Evolutionary conservation across 2,888 invertebrate species (phyloP).

Genomic region (Plagiodera versicolora): DNA sequence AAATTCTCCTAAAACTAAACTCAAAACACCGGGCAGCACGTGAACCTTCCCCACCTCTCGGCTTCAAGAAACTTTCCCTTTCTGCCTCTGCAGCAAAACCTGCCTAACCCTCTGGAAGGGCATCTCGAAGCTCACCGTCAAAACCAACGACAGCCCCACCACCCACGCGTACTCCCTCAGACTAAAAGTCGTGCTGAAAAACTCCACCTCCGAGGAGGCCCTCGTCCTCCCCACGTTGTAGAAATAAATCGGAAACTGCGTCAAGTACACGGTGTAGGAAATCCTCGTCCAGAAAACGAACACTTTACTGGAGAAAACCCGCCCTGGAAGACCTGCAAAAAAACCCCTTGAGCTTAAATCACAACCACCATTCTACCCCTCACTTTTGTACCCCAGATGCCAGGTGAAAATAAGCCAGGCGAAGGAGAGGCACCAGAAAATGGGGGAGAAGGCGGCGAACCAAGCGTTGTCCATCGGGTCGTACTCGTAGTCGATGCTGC

Average conservation of each 20-base stretch:
- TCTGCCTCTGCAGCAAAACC: constrained; percentile 52
- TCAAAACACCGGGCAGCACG: background rate
- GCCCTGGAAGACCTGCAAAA: constrained; percentile 59
- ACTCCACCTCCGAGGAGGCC: constrained; percentile 61
- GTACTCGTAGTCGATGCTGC: constrained; percentile 63
- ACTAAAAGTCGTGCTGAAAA: constrained; percentile 62
- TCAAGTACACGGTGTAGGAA: constrained; percentile 71
- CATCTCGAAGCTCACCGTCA: constrained; percentile 67
- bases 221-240: constrained; percentile 67
- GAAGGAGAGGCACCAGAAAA: constrained; percentile 68
- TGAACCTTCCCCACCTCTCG: background rate
- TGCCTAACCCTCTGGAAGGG: constrained; percentile 71
- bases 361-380: too few species aligned
- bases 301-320: constrained; percentile 61
- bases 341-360: too few species aligned
- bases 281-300: constrained; percentile 68
- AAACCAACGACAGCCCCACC: constrained; percentile 57
- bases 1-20: background rate
- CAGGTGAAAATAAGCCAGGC: constrained; percentile 69
- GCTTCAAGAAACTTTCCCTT: constrained; percentile 4
- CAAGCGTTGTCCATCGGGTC: constrained; percentile 66
- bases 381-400: constrained; percentile 64
- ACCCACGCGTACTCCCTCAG: constrained; percentile 63
- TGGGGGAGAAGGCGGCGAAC: constrained; percentile 71
- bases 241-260: constrained; percentile 73